Base-by-base conservation (phyloP, 2,888 invertebrate genomes). In the Ferrisia virgata region DNA sequence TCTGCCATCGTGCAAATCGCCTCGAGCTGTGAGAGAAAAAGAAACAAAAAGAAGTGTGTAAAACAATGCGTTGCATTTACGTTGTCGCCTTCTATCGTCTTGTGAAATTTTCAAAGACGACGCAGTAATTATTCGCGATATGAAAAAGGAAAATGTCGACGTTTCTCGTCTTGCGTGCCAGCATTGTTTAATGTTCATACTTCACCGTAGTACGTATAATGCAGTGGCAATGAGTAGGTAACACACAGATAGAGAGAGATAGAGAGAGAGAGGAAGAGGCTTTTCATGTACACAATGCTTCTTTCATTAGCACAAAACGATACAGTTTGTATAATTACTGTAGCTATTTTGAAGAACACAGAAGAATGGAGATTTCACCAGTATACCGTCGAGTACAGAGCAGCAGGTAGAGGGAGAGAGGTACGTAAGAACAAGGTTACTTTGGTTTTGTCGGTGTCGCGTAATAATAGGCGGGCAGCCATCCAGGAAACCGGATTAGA, bases 211-310 rank as follows among this genome's bases (percentile, higher is more conserved):
- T n/a, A n/a, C n/a, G n/a, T n/a, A n/a, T n/a, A n/a, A n/a, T n/a
- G n/a, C n/a, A n/a, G n/a, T n/a, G n/a, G n/a, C n/a, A n/a, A n/a
- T n/a, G n/a, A n/a, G n/a, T n/a, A n/a, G 18, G 18, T 18, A 18
- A n/a, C 13, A 72, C 72, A 33, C n/a, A 33, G 6, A n/a, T 53
- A 33, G 13, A 25, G 8, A 13, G n/a, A 6, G 18, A 58, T 4
- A n/a, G 8, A 58, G 18, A 6, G 2, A 9, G 9, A 18, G 22
- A 58, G 22, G 22, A 58, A 72, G 1, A 53, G 1, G 33, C 28
- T 72, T 72, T 72, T 72, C 72, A 72, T 33, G n/a, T n/a, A 33
- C 15, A 72, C 72, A 72, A 72, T 72, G 72, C 72, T 72, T 72
- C 33, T 72, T 72, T 72, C 33, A 72, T 72, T 72, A 72, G 72